A percentile compares a stretch with the other conserved stretches of the same genome.
Conservation (phyloP, 2,888 invertebrate genomes). For the Bellardia bayeri region DNA sequence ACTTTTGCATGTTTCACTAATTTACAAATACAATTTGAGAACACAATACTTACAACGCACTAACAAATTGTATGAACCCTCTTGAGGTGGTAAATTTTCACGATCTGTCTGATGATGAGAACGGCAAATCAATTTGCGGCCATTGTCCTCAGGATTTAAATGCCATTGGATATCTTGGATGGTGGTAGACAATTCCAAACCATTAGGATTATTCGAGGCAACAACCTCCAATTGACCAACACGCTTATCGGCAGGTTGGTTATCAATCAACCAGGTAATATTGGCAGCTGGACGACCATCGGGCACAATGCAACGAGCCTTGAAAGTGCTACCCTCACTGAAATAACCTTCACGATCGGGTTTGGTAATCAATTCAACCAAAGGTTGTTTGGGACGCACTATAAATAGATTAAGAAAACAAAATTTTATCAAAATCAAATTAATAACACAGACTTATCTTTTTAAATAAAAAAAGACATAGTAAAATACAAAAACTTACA, state of each 20-base stretch:
- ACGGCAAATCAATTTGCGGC: slow-evolving; percentile 87
- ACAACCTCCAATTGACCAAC: slow-evolving; percentile 85
- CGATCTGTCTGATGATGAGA: slow-evolving; percentile 86
- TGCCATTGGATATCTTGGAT: slow-evolving; percentile 88
- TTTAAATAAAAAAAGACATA: not conserved
- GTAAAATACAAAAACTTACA: slow-evolving; percentile 86
- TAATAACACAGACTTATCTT: not conserved
- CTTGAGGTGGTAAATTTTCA: slow-evolving; percentile 80
- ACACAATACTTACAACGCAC: slow-evolving; percentile 86
- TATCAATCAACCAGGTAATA: slow-evolving; percentile 89
- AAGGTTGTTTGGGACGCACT: slow-evolving; percentile 83
- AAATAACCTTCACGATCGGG: slow-evolving; percentile 80
- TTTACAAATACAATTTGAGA: too few relatives aligned
- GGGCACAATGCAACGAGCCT: slow-evolving; percentile 88
- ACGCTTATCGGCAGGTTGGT: slow-evolving; percentile 87
- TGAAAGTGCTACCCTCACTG: slow-evolving; percentile 86
- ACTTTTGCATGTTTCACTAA: too few relatives aligned
- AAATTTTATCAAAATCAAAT: not conserved
- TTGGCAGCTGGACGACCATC: slow-evolving; percentile 91
- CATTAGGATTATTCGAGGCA: slow-evolving; percentile 84
- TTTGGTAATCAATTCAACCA: slow-evolving; percentile 79
- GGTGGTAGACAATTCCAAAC: slow-evolving; percentile 87
- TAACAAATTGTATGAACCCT: slow-evolving; percentile 83
- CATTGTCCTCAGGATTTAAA: slow-evolving; percentile 88
- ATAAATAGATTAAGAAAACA: slow-evolving; percentile 1